Percentiles rank a stretch among this genome's conserved stretches.
These are phyloP conservation scores for Cirrhinus mrigala DNA, from an alignment of 2,797 vertebrate genomes.

Conservation along the genomic window DNA sequence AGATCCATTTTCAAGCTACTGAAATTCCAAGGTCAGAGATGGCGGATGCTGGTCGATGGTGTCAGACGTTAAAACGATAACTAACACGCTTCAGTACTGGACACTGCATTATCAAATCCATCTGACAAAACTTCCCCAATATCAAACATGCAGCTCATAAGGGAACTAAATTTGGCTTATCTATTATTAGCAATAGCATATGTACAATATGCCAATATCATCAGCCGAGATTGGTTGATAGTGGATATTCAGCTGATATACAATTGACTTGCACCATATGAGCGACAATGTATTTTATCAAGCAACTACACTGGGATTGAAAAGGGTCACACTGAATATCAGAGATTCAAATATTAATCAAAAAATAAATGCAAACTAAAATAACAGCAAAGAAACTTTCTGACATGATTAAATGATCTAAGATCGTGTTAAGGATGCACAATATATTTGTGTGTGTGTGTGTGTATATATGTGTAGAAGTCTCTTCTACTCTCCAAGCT, in stretches of 20 bases:
- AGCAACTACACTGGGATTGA: neutral
- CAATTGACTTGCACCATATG: neutral
- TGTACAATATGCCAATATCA: neutral
- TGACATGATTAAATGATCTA: neutral
- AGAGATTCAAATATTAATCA: neutral
- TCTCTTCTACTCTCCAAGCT: too few species aligned
- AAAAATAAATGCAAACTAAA: neutral
- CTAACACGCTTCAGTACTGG: neutral
- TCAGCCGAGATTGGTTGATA: neutral
- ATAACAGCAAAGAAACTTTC: neutral
- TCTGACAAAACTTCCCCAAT: neutral
- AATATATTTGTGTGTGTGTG: neutral
- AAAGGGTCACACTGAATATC: neutral
- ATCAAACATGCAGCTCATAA: neutral
- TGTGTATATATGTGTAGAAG: too few species aligned
- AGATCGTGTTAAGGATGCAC: neutral
- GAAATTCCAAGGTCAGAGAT: slow-evolving; percentile 56
- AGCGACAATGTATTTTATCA: neutral
- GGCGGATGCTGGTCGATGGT: neutral
- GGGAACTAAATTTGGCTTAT: neutral
- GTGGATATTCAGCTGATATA: neutral
- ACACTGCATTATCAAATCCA: neutral
- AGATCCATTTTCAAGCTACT: slow-evolving; percentile 48
- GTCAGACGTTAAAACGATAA: slow-evolving; percentile 9
- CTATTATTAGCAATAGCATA: neutral